Evolutionary conservation across 2,888 invertebrate genomes (phyloP), one percentile per base, ranked within the genome.

Genomic region (Spisula subtruncata): DNA sequence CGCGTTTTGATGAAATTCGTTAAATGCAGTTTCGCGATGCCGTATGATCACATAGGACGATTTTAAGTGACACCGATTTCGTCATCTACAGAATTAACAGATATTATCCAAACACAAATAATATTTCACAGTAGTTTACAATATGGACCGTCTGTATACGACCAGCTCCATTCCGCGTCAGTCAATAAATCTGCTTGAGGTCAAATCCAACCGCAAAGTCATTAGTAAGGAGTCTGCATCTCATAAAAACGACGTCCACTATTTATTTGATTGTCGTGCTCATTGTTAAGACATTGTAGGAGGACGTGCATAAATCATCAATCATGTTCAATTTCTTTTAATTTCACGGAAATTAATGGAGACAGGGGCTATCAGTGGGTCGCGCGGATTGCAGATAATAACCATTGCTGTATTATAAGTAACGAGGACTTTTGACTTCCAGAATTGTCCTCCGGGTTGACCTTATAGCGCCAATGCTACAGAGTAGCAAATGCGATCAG

Each of bases 341-440:
- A 84, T 84, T 66, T 71, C 25, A 29, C 25, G 51, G 29, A 14
- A 84, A 48, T 48, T 71, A 48, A 71, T 84, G 46, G 71, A 0
- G 48, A 29, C n/a, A 0, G 16, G 20, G 71, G 84, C 66, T 84
- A 71, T 84, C 71, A 66, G 46, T n/a, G 71, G 84, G 60, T 35
- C 35, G 35, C 25, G 66, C 41, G n/a, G 71, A 84, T 84, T 71
- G 66, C 84, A 46, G 66, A 71, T 84, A 84, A 84, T 84, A 41
- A 71, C 32, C 16, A 18, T 75, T 32, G 75, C 75, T 1, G 75
- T 75, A 75, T 75, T 75, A 35, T 75, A 75, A 32, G 75, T 35
- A 75, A 75, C 32, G 75, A 32, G 32, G 32, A 35, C 75, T 75
- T 75, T 75, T 75, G 35, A 75, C 75, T 75, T 32, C 75, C 12